These are phyloP conservation scores for Indicator indicator DNA, from an alignment of 2,113 vertebrate genomes.

Conservation along the genomic window DNA sequence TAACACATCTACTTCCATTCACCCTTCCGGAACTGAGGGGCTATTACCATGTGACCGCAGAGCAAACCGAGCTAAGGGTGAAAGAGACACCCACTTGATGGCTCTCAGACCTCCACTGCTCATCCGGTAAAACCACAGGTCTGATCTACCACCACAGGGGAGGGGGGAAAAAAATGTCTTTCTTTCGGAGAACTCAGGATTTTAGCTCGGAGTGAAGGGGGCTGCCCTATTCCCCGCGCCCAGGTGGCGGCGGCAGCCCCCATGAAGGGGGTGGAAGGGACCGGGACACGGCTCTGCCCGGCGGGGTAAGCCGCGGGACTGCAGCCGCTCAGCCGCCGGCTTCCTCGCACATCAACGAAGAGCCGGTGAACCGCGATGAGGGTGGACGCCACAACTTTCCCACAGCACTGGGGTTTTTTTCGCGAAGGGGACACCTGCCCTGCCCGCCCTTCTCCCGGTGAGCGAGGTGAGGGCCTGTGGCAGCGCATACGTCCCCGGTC, in stretches of 20 bases:
- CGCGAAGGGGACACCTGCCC: no score
- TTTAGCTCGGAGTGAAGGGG: accelerated
- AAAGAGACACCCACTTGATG: accelerated
- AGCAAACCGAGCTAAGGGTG: accelerated
- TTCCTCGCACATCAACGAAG: no score
- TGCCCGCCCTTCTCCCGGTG: neutral
- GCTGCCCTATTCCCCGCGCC: no score
- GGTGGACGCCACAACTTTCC: neutral
- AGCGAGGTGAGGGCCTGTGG: neutral
- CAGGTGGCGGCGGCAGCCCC: neutral
- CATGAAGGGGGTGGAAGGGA: no score
- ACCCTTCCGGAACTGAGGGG: accelerated
- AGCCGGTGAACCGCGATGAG: accelerated
- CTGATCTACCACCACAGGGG: no score
- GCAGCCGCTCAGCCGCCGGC: no score
- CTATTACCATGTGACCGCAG: accelerated
- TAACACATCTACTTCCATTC: accelerated
- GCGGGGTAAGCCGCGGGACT: neutral
- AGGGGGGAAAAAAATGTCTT: no score
- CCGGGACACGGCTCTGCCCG: neutral
- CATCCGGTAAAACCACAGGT: accelerated
- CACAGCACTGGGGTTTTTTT: accelerated
- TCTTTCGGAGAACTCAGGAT: neutral
- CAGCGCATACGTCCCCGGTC: neutral
- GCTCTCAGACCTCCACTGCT: neutral